Base-by-base conservation (phyloP, 2,113 vertebrate genomes). In the Ornithorhynchus anatinus region DNA sequence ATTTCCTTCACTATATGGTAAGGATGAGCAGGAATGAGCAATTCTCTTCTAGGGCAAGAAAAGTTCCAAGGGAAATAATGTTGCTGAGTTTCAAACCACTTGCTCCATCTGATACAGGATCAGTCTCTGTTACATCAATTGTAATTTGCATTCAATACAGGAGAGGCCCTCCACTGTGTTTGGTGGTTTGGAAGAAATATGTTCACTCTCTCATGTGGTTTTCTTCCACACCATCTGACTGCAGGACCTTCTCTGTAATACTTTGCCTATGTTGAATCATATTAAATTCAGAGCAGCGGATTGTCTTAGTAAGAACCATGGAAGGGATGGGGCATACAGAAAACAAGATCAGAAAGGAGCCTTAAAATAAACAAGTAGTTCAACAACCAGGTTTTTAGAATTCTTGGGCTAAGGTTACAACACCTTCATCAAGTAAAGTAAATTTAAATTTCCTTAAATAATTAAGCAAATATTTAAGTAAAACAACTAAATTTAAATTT, bases 121-220 rank as follows among this genome's bases (percentile, higher is more conserved):
- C 78, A 72, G 61, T 32, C 52, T 80, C 40, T 53, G 63, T 40
- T 82, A 71, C 37, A 59, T 10, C 19, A 75, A 39, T 69, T 45
- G 65, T 42, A 7, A 35, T 63, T 56, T 74, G 15, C 5, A 3
- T 66, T 32, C 25, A 59, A 50, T 76, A 40, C 48, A 48, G 15
- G 56, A 56, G 56, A 69, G 47, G 56, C 72, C 67, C 84, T 71
- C 56, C 45, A 70, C 69, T 78, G 58, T 60, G 64, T 64, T 69
- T 56, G 52, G 59, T 65, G 33, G 67, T 66, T 29, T 47, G n/a
- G 51, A 56, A 43, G 71, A 69, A 69, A 79, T 52, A 13, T 84
- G 39, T 66, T 65, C 8, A 2, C 38, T 22, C 48, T 57, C 62
- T 80, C 36, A 10, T 39, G 51, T 7, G 62, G 36, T 25, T 65